phyloP scores from a whole-genome alignment of 2,888 invertebrate species.

The Ctena decussata region DNA sequence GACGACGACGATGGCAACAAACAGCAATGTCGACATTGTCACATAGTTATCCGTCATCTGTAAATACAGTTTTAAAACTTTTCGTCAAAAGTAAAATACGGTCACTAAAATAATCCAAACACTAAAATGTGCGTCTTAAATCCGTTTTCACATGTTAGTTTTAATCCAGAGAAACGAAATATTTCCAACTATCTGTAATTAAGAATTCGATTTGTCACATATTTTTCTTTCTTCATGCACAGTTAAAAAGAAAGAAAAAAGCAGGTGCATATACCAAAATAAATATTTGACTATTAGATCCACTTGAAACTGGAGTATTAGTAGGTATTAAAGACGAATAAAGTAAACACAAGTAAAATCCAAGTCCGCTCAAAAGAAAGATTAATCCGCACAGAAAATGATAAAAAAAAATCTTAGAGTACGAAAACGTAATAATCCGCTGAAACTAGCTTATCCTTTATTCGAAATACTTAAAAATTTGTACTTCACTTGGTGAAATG shows the following conservation, averaged over 20 bases:
- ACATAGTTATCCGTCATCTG: conserved; percentile 8
- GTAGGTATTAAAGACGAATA: background rate
- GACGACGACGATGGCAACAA: background rate
- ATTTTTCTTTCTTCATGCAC: background rate
- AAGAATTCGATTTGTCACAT: background rate
- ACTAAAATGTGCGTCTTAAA: background rate
- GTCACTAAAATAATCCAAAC: background rate
- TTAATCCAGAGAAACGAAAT: background rate
- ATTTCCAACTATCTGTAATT: background rate
- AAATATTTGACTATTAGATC: background rate
- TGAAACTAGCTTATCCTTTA: background rate
- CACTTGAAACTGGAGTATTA: background rate
- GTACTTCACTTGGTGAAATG: background rate
- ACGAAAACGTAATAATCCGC: background rate
- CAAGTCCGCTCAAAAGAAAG: background rate
- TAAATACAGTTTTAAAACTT: background rate
- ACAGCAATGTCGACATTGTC: background rate
- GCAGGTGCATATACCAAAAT: background rate
- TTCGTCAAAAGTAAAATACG: background rate
- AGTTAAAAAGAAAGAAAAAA: background rate
- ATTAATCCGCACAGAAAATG: conserved; percentile 1
- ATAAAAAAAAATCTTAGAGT: background rate
- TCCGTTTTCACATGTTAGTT: background rate
- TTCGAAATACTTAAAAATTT: background rate
- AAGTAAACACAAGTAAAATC: background rate